Base-by-base conservation (phyloP, 2,113 vertebrate genomes). In the Platichthys stellatus region DNA sequence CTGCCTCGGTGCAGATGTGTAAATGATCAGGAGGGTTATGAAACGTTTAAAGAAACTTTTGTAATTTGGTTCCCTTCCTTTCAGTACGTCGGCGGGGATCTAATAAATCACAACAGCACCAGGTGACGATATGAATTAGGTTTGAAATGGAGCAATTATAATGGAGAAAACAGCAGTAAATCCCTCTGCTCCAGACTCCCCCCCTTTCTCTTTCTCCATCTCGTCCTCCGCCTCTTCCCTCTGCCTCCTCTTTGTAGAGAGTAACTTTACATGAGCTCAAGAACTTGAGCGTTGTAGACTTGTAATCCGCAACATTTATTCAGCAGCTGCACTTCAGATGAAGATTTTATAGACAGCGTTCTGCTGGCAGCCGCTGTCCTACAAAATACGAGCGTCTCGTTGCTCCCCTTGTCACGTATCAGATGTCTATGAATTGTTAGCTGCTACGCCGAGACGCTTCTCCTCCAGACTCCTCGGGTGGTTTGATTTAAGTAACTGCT, bases 91-190 rank as follows among this genome's bases (percentile, higher is more conserved):
- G 11, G 26, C 38, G 53, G 23, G 66, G 24, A 70, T 63, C 62
- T 54, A 45, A 72, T 26, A 60, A 35, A 68, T 49, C 38, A 66
- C 13, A 61, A 31, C 43, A 81, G 74, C 59, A 72, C 60, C 11
- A 3, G 69, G 76, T 71, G 74, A 71, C 58, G 56, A 78, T 78
- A 80, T 76, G 40, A 78, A 70, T 84, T 60, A 40, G 15, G 18
- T 87, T 82, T 64, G 63, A 57, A 31, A 35, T 1, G 0, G 20
- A 77, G 68, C 53, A 76, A 72, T 73, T 81, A 80, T 43, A 64
- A 38, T 21, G 56, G 12, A 74, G 49, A 26, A 69, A 83, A 54
- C 26, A 49, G 64, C 20, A 60, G 65, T 4, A 49, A 35, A 53
- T 61, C 40, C 43, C 78, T 74, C 26, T 71, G 81, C 35, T 38